phyloP scores from a whole-genome alignment of 92 coral and sea anemone genomes.

The Porites lobata region DNA sequence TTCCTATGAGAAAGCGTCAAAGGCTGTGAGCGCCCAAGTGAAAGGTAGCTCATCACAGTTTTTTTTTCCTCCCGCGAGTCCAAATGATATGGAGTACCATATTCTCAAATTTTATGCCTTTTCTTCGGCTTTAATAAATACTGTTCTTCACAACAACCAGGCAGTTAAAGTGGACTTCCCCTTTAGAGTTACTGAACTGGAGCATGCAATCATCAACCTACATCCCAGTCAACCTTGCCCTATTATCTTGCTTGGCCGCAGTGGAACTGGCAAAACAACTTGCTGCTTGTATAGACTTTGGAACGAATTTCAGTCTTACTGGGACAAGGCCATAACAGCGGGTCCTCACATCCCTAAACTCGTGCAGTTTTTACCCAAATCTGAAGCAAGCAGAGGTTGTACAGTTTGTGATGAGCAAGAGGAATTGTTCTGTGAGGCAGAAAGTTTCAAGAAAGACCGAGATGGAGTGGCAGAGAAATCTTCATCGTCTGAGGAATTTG shows the following conservation, averaged over 20 bases:
- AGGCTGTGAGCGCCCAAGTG: neutral
- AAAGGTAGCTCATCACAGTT: slow-evolving; percentile 39
- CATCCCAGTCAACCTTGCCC: slow-evolving; percentile 76
- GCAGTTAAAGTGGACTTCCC: slow-evolving; percentile 88
- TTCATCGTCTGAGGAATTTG: slow-evolving; percentile 38
- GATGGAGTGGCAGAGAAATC: neutral
- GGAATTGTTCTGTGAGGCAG: neutral
- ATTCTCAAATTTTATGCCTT: slow-evolving; percentile 95
- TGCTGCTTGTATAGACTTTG: slow-evolving; percentile 97
- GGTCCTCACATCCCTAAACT: slow-evolving; percentile 95
- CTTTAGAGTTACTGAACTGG: slow-evolving; percentile 94
- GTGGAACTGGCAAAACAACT: slow-evolving; percentile 99
- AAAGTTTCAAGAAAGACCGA: slow-evolving; percentile 9
- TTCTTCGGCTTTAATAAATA: slow-evolving; percentile 85
- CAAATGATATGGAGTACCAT: slow-evolving; percentile 95
- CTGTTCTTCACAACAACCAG: slow-evolving; percentile 71
- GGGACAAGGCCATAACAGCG: slow-evolving; percentile 83
- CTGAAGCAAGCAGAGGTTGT: slow-evolving; percentile 6
- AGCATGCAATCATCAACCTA: slow-evolving; percentile 92
- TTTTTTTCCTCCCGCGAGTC: slow-evolving; percentile 96
- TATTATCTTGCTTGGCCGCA: slow-evolving; percentile 93
- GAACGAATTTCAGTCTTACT: slow-evolving; percentile 91
- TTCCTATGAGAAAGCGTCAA: slow-evolving; percentile 1
- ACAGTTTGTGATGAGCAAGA: slow-evolving; percentile 21
- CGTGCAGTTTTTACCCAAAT: slow-evolving; percentile 47